Percentiles rank a stretch among this genome's conserved stretches.
These are phyloP conservation scores for Sarcophaga caerulescens DNA, from an alignment of 2,888 invertebrate genomes.

Conservation along the genomic window DNA sequence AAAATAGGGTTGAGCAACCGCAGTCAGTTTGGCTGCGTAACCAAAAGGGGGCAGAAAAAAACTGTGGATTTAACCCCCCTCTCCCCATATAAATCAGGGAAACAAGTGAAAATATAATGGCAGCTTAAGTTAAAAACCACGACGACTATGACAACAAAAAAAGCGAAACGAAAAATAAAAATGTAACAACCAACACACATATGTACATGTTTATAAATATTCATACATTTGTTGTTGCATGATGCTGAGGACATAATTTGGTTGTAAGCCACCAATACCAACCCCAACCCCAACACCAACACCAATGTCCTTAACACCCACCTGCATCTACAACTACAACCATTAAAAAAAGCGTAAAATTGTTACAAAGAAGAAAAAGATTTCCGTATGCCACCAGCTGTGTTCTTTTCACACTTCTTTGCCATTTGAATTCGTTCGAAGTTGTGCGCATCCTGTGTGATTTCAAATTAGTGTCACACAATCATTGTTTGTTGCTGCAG, in stretches of 20 bases:
- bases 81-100: background rate
- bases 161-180: conserved; percentile 21
- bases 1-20: conserved; percentile 67
- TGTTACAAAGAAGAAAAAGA: conserved; percentile 31
- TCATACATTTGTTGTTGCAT: background rate
- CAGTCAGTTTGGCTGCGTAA: conserved; percentile 56
- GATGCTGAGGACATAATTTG: background rate
- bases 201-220: background rate
- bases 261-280: background rate
- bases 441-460: conserved; percentile 33
- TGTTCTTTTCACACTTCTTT: conserved; percentile 69
- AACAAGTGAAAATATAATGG: conserved; percentile 48
- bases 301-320: conserved; percentile 25
- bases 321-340: conserved; percentile 35
- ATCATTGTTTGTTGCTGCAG: conserved; percentile 52
- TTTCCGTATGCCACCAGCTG: conserved; percentile 70
- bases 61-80: background rate
- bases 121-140: conserved; percentile 49
- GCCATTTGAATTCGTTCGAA: conserved; percentile 24
- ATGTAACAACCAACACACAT: conserved; percentile 1
- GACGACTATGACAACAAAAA: conserved; percentile 1
- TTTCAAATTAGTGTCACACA: conserved; percentile 61
- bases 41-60: conserved; percentile 17
- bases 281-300: conserved; percentile 4
- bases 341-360: background rate